Base-by-base conservation (phyloP, 1,140 invertebrate genomes). In the Adoxophyes honmai region DNA sequence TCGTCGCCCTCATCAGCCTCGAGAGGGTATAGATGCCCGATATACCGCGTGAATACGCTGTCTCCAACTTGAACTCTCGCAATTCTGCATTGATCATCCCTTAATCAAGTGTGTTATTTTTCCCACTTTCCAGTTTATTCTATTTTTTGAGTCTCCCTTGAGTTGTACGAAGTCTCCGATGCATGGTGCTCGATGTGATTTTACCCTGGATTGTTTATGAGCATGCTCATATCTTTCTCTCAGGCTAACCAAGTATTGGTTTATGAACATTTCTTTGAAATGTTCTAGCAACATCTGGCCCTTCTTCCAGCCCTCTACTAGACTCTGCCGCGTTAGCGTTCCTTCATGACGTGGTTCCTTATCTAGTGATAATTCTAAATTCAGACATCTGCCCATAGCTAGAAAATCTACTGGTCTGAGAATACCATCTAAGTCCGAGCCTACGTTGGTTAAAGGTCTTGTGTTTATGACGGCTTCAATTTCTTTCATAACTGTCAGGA, bases 321-420 rank as follows among this genome's bases (percentile, higher is more conserved):
- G n/a, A 15, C 21, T 16, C 7, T 10, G 6, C 37, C 55, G 48
- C 3, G 15, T 51, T 2, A 13, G 3, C 7, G 51, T 51, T 8
- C 38, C 34, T 9, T 1, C 10, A 10, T 4, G 0, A 28, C 6
- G 16, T 14, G 37, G 0, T 21, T 16, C 16, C 5, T 1, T 8
- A 14, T 34, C 8, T 11, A n/a, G n/a, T n/a, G 2, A 1, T 14
- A 9, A 1, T 15, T 21, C 4, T 4, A 33, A 0, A 0, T 9
- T 28, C 9, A 60, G 0, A 28, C 15, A 33, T 4, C 11, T 11
- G 3, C 38, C 52, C 1, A 51, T 5, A 1, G 14, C 11, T 16
- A 60, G 16, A 14, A 60, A 60, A 15, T 60, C 59, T 6, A 34
- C 37, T 48, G 59, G 59, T n/a, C 2, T 55, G n/a, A 60, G 11